Evolutionary conservation across 2,797 vertebrate species (phyloP).

Genomic region (Tadarida brasiliensis): DNA sequence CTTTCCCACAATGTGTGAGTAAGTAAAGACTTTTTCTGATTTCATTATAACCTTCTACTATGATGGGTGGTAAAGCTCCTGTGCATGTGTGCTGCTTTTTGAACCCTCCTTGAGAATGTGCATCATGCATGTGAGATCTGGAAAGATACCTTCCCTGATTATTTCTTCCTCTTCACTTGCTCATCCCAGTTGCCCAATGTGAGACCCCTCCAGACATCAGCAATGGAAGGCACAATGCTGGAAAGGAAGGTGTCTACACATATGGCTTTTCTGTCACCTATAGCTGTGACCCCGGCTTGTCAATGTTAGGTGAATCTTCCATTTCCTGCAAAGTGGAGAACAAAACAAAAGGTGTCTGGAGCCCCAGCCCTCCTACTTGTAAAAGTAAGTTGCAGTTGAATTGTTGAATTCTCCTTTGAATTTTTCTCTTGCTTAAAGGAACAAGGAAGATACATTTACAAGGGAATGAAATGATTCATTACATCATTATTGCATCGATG

Average conservation of each 20-base stretch:
- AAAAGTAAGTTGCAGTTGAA: conserved; percentile 74
- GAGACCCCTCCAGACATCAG: conserved; percentile 65
- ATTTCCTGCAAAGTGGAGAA: conserved; percentile 75
- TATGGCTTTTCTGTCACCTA: conserved; percentile 82
- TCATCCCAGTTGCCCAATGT: conserved; percentile 69
- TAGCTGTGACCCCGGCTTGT: conserved; percentile 77
- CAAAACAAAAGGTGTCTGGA: conserved; percentile 71
- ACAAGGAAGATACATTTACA: not conserved
- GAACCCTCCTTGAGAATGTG: not conserved
- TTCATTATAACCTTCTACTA: not conserved
- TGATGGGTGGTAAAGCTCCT: not conserved
- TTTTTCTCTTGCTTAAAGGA: not conserved
- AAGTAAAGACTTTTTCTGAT: not conserved
- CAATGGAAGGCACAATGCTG: conserved; percentile 75
- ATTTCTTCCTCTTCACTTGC: conserved; percentile 66
- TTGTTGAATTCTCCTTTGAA: not conserved
- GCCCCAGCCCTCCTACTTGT: conserved; percentile 71
- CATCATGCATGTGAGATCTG: not conserved
- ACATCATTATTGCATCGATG: not conserved
- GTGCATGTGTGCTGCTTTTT: not conserved
- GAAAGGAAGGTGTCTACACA: not conserved
- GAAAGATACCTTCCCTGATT: not conserved
- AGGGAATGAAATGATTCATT: not conserved
- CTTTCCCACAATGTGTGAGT: not conserved
- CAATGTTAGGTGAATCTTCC: conserved; percentile 64